Percentiles rank a stretch among this genome's conserved stretches.
These are phyloP conservation scores for Bolinopsis microptera DNA, from an alignment of 37 sponge, comb jelly and placozoan species.

Conservation along the genomic window DNA sequence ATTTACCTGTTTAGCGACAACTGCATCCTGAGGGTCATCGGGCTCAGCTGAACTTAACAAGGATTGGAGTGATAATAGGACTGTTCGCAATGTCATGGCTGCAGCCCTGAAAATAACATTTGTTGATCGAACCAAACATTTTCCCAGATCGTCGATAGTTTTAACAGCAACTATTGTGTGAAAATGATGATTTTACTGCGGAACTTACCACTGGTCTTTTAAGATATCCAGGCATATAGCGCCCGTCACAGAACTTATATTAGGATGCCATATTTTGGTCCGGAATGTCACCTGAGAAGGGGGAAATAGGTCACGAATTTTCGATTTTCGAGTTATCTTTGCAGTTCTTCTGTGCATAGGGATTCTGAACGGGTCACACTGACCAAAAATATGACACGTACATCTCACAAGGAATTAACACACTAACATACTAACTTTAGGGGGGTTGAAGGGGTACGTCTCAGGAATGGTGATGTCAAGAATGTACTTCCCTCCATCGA, in stretches of 20 bases:
- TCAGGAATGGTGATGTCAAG: constrained; percentile 92
- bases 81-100: constrained; percentile 95
- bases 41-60: constrained; percentile 89
- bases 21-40: constrained; percentile 98
- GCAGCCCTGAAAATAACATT: constrained; percentile 83
- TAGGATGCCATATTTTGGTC: constrained; percentile 99
- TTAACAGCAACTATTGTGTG: background rate
- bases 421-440: constrained; percentile 71
- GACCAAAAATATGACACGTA: background rate
- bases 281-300: constrained; percentile 81
- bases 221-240: constrained; percentile 97
- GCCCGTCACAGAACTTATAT: constrained; percentile 98
- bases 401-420: background rate
- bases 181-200: background rate
- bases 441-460: constrained; percentile 96
- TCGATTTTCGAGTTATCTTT: background rate
- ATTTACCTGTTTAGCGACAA: constrained; percentile 87
- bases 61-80: constrained; percentile 83
- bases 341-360: background rate
- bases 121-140: background rate
- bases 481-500: constrained; percentile 85
- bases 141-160: too few species aligned
- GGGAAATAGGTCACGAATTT: background rate
- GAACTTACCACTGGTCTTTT: constrained; percentile 92
- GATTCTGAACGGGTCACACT: background rate